A percentile compares a stretch with the other conserved stretches of the same genome.
These are phyloP conservation scores for Apis florea DNA, from an alignment of 1,140 invertebrate genomes.

Conservation along the genomic window DNA sequence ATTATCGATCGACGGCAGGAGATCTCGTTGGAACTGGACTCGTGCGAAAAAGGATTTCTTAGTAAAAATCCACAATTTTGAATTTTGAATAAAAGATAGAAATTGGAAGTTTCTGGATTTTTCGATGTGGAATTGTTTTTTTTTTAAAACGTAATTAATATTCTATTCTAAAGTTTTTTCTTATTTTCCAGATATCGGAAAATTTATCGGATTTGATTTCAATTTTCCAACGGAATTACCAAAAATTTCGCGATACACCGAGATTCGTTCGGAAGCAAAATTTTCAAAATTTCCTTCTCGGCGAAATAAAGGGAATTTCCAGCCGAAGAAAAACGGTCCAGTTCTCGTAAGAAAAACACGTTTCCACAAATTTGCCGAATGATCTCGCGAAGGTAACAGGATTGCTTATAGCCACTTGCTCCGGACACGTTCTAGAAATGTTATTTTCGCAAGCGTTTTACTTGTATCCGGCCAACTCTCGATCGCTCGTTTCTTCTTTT, in stretches of 20 bases:
- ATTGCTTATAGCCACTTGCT: conserved; percentile 27
- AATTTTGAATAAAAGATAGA: not conserved
- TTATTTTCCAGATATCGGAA: too few relatives aligned
- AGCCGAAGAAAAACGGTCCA: not conserved
- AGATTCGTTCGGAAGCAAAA: not conserved
- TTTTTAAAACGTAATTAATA: not conserved
- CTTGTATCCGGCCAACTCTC: not conserved
- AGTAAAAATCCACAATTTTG: not conserved
- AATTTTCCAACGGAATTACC: not conserved
- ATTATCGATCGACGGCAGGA: conserved; percentile 15
- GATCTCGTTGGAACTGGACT: not conserved
- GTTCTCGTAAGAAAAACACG: not conserved
- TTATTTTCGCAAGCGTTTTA: conserved; percentile 59
- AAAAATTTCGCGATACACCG: not conserved
- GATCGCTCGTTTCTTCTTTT: not conserved
- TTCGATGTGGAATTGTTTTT: too few relatives aligned
- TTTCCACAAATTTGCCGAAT: conserved; percentile 40
- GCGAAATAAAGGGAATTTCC: not conserved
- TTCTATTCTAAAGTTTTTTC: not conserved
- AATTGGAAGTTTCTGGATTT: not conserved
- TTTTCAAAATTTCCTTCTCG: not conserved
- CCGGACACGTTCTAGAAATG: conserved; percentile 40
- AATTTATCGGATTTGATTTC: too few relatives aligned
- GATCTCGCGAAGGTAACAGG: conserved; percentile 20
- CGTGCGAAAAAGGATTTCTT: not conserved